Evolutionary conservation across 2,113 vertebrate species (phyloP), one percentile per base, ranked within the genome.

Genomic region (Chaetodon auriga): DNA sequence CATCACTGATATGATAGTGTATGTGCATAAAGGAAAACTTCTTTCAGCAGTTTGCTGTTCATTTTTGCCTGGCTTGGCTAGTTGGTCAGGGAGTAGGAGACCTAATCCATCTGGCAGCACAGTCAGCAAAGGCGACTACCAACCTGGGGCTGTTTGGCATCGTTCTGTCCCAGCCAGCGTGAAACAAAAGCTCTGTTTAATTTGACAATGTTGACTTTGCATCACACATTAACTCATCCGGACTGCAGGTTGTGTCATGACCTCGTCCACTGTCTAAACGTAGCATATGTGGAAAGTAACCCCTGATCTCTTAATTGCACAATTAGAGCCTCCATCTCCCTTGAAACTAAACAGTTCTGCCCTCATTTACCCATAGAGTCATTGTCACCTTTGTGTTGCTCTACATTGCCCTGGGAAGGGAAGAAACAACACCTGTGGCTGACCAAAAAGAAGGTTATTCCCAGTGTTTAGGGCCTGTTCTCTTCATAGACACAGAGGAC

Each of bases 1-100:
- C 10, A 38, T 30, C 8, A 61, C 1, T 60, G 58, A 41, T 16
- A 61, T 72, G 46, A 64, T 53, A 53, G 8, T 60, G 6, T 36
- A 25, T 46, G 21, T 48, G 35, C 35, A 43, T 49, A 30, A 30
- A 68, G 10, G 57, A 70, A 48, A 14, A 46, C 3, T 3, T 18
- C 36, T 74, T 74, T 68, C 25, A 9, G 43, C 69, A 78, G 14
- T 63, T 57, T 70, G 57, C 30, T 57, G 8, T 68, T 73, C 1
- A 57, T 78, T 68, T 80, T 71, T 74, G 15, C 6, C 16, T 73
- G 70, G 75, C 71, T 58, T 57, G 35, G 63, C 36, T 46, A 3
- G 45, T 68, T 77, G 18, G 35, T 75, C 35, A 77, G 78, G 81
- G 75, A 79, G 55, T 46, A 53, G 10, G 58, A 86, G 69, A 62